These are phyloP conservation scores for Leptothorax acervorum DNA, from an alignment of 2,888 invertebrate species.

Conservation along the genomic window DNA sequence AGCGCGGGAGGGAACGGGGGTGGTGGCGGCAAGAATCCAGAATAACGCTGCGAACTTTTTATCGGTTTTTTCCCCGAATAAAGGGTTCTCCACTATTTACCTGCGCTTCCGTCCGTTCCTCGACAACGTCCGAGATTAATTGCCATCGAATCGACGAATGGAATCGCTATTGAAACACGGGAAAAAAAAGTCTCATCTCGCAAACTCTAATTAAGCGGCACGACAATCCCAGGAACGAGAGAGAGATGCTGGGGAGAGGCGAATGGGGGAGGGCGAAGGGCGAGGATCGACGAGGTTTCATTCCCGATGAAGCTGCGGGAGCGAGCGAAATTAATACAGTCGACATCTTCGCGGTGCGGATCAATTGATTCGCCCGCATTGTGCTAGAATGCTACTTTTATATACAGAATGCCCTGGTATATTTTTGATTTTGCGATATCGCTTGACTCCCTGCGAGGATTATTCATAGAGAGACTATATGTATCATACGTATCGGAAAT, in stretches of 20 bases:
- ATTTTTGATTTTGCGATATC: neutral
- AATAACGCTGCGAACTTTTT: constrained; percentile 65
- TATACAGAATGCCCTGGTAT: neutral
- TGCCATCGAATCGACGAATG: constrained; percentile 72
- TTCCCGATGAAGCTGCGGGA: constrained; percentile 53
- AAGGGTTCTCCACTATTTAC: constrained; percentile 61
- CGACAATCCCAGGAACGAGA: constrained; percentile 37
- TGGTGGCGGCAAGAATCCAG: constrained; percentile 48
- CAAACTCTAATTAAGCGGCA: constrained; percentile 69
- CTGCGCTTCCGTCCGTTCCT: constrained; percentile 59
- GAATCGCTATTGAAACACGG: constrained; percentile 67
- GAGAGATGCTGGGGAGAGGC: neutral
- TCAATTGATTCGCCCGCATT: constrained; percentile 67
- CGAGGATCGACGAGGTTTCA: constrained; percentile 32
- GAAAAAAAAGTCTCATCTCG: constrained; percentile 55
- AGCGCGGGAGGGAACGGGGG: constrained; percentile 27
- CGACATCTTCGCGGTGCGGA: constrained; percentile 63
- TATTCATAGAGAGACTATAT: neutral
- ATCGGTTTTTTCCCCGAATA: constrained; percentile 55
- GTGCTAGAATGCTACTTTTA: constrained; percentile 33
- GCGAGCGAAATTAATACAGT: constrained; percentile 67
- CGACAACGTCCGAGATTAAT: constrained; percentile 71
- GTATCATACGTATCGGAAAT: neutral
- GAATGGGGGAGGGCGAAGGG: neutral
- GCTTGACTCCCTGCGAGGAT: neutral